Evolutionary conservation across 2,797 vertebrate species (phyloP), one percentile per base, ranked within the genome.

Genomic region (Ispidina lecontei): DNA sequence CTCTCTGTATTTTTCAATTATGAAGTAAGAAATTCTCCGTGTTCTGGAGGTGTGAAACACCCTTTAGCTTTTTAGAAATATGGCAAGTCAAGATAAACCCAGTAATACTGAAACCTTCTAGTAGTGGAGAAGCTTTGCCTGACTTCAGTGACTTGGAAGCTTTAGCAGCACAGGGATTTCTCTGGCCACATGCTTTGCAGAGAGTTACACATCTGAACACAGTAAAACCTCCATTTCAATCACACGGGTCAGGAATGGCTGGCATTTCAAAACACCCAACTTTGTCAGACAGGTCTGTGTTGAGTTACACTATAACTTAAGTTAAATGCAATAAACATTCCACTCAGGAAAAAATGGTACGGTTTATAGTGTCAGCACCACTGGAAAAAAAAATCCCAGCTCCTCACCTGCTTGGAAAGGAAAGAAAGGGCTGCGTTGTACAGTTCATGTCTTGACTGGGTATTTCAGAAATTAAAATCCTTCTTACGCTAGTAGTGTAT

Each of bases 151-250:
- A 20, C 41, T 67, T 0, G 0, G 56, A 37, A 60, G 58, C 79
- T 93, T 55, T 82, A 84, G 79, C 78, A 80, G 80, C 29, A 8
- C 6, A 43, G 31, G 74, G 70, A 76, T 93, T 90, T 93, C 86
- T 90, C 37, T 63, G 67, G 28, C 37, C 64, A 22, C 35, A 20
- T 20, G 49, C 80, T 90, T 91, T 0, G 1, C 58, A 63, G 75
- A 19, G 80, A 87, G 62, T 37, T 37, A 83, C 70, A 68, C 79
- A 78, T 39, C 56, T 92, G 89, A 81, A 17, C 65, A 64, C 41
- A 39, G 39, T 87, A 87, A 84, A 96, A 63, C 62, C 52, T 91
- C 78, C 64, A 18, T 83, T 88, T 92, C 93, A 63, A 41, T 86
- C 87, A 79, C 54, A 59, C 0, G 8, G 62, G 59, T 76, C 84